Base-by-base conservation (phyloP, 2,797 vertebrate genomes). In the Rhinella marina region DNA sequence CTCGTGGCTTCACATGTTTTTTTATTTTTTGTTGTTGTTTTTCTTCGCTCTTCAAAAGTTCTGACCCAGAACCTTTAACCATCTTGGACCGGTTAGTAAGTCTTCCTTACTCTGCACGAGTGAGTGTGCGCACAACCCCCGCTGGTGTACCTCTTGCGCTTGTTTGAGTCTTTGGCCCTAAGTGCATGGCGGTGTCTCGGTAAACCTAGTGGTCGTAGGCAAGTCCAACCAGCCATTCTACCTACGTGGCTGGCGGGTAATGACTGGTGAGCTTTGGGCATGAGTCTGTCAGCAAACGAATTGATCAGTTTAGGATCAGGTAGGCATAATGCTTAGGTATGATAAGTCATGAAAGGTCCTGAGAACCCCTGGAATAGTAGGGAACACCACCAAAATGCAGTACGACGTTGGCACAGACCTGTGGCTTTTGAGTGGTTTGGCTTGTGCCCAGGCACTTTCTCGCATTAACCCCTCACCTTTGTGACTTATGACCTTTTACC, bases 81-180 rank as follows among this genome's bases (percentile, higher is more conserved):
- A 97, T 97, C 95, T 96, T 99, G 97, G 98, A 99, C 97, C 97
- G 98, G 98, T 99, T 97, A 99, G 98, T 99, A 99, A 95, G 94
- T 93, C 95, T 94, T 96, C 96, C 93, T 96, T 96, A 94, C 95
- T 97, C 95, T 97, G 97, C 96, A 96, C 95, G 96, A 94, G 78
- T 95, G 95, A 91, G 92, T 95, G 93, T 95, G 93, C 94, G 93
- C 93, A 93, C 92, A 80, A 88, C 91, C 50, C 79, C 91, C 90
- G 79, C 85, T 91, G 92, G 50, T 91, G 93, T 95, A 41, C 90
- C 93, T 94, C 29, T 93, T 88, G 90, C 88, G 57, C 89, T 16
- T 82, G 72, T 68, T 21, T 75, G 27, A 57, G 11, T 32, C 62
- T 48, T 32, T 57, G 90, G 88, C 90, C 91, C 91, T 91, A 90